Evolutionary conservation across 2,888 invertebrate species (phyloP), one percentile per base, ranked within the genome.

Genomic region (Atethmia centrago): DNA sequence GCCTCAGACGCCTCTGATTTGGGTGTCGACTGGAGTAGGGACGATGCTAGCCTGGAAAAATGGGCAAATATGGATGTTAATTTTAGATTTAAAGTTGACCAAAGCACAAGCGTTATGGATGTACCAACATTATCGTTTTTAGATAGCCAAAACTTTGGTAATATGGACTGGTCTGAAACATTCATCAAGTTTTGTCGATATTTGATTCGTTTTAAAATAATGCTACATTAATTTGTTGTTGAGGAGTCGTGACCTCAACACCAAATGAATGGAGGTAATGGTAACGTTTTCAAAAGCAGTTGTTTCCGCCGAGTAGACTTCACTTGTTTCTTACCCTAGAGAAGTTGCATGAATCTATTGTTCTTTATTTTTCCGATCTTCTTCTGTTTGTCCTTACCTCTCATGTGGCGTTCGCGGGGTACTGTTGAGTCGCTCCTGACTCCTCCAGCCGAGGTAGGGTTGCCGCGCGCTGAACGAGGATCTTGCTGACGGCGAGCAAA

Each of bases 381-480:
- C 14, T 40, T 63, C 31, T 31, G n/a, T 25, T 2, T 45, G 45
- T 16, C 21, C 53, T 72, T 87, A 97, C 97, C 98, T 97, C 96
- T 99, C 98, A 86, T 98, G 98, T 61, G 99, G 98, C 76, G 99
- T 98, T 88, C 98, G 97, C 3, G 98, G 98, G 0, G 98, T 98
- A 87, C 97, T 97, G 85, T 98, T 97, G 69, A 99, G 96, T 80
- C 98, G 97, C 94, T 99, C 99, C 93, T 98, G 98, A 91, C 97
- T 97, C 87, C 99, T 97, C 99, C 99, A 99, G 67, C 99, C 99
- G 79, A 99, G 97, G 95, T 99, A 99, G 1, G 99, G 99, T 92
- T 98, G 98, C 55, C 98, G 97, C 86, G 98, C 98, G 92, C 98
- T 98, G 96, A 98, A 98, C 76, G 98, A 98, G 67, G 97, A 97